Evolutionary conservation across 2,888 invertebrate genomes (phyloP), one percentile per base, ranked within the genome.

Genomic region (Dryobotodes eremita): DNA sequence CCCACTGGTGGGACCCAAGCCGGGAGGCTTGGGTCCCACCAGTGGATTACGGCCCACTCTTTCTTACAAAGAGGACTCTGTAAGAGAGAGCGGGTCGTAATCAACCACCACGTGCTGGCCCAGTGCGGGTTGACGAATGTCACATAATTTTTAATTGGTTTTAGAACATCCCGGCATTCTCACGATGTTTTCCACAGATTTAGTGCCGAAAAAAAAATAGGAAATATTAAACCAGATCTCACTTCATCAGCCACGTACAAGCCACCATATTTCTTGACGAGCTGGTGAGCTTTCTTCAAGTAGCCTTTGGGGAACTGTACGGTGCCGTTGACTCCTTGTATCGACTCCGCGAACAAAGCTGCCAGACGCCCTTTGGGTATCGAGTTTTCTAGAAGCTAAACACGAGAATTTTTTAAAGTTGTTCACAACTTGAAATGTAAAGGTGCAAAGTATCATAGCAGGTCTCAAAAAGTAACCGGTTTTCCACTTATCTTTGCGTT

Each of bases 311-410:
- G 99, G 92, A 98, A 99, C 94, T 99, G 99, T 0, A 99, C 98
- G 0, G 98, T 97, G 0, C 99, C 99, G 23, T 99, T 99, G 13
- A 99, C 98, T 26, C 99, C 99, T 96, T 99, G 99, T 87, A 99
- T 99, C 0, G 99, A 98, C 94, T 99, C 99, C 0, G 98, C 99
- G 93, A 99, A 98, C 94, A 99, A 98, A 10, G 98, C 99, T 0
- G 99, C 99, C 10, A 99, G 97, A 75, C 97, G 97, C 42, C 98
- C 98, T 79, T 98, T 97, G 0, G 99, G 98, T 85, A 99, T 94
- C 15, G 98, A 98, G 93, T 98, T 98, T 80, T 97, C 97, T 88
- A 99, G 97, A 10, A 98, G 97, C 95, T 99, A 26, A 68, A 79
- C 68, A 80, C 20, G 7, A 23, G 8, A 64, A 46, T 13, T 0